phyloP scores from a whole-genome alignment of 2,888 invertebrate genomes.

The Tipula helvola region DNA sequence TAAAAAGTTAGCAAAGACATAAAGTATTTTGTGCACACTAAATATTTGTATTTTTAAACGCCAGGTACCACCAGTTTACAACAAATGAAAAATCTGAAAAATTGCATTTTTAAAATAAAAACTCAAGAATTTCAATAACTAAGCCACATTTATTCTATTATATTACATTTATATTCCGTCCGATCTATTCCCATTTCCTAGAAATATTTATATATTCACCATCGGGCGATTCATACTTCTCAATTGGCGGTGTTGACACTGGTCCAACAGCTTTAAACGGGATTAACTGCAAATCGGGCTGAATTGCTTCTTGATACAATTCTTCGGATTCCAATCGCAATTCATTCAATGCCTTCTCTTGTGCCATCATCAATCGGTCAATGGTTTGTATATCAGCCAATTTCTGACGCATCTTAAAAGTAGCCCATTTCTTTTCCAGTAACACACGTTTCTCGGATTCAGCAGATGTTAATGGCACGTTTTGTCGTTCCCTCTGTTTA shows the following conservation, averaged over 20 bases:
- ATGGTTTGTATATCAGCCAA: slow-evolving; percentile 53
- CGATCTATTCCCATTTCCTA: slow-evolving; percentile 55
- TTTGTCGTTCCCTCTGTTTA: slow-evolving; percentile 43
- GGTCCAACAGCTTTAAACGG: slow-evolving; percentile 63
- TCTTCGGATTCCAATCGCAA: slow-evolving; percentile 71
- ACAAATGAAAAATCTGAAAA: background rate
- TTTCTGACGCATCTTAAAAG: slow-evolving; percentile 52
- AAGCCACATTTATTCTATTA: background rate
- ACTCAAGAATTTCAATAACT: background rate
- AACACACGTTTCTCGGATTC: slow-evolving; percentile 48
- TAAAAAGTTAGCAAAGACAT: no score
- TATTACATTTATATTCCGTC: background rate
- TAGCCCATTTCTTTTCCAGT: slow-evolving; percentile 63
- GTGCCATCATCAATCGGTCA: slow-evolving; percentile 53
- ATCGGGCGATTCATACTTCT: slow-evolving; percentile 69
- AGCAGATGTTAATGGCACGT: slow-evolving; percentile 21
- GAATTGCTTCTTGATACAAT: slow-evolving; percentile 74
- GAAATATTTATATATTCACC: slow-evolving; percentile 80
- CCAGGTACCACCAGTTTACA: no score
- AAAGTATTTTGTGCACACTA: no score
- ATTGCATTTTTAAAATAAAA: background rate
- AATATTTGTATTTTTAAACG: no score
- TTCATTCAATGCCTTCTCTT: slow-evolving; percentile 67
- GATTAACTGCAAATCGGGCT: slow-evolving; percentile 59
- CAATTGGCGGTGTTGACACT: slow-evolving; percentile 68